Conservation (phyloP, 2,888 invertebrate genomes). For the Elysia crispata region DNA sequence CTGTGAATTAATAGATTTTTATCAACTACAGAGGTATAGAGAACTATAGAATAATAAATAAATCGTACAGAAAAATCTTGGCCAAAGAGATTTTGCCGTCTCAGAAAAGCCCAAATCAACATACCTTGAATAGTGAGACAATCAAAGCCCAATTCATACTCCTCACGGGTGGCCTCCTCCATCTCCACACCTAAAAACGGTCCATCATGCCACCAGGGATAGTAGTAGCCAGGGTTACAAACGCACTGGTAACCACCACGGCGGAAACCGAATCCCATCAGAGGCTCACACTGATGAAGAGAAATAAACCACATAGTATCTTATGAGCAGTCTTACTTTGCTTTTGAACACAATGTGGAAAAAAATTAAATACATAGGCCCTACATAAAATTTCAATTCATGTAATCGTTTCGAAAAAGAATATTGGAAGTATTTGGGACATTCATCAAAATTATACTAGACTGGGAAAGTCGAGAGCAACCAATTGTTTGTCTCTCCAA, state of each 20-base stretch:
- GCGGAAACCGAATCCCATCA: constrained; percentile 96
- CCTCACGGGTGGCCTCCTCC: constrained; percentile 93
- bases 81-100: not conserved
- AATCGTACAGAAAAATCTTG: not conserved
- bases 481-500: too few species aligned
- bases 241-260: constrained; percentile 87
- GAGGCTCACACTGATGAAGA: constrained; percentile 91
- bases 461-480: too few species aligned
- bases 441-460: too few species aligned
- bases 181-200: constrained; percentile 96
- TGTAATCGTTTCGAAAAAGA: too few species aligned
- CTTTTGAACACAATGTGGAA: too few species aligned
- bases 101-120: constrained; percentile 47
- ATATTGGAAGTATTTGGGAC: too few species aligned
- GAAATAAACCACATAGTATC: not conserved
- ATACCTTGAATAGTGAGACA: constrained; percentile 94
- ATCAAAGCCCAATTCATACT: constrained; percentile 91
- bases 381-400: too few species aligned
- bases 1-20: too few species aligned
- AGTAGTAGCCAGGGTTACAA: constrained; percentile 91
- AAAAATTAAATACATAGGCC: too few species aligned
- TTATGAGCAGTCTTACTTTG: too few species aligned
- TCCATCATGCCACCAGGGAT: constrained; percentile 90
- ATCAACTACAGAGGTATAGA: not conserved
- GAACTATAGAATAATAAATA: not conserved